Conservation (phyloP, 2,113 vertebrate species). For the Murina feae region DNA sequence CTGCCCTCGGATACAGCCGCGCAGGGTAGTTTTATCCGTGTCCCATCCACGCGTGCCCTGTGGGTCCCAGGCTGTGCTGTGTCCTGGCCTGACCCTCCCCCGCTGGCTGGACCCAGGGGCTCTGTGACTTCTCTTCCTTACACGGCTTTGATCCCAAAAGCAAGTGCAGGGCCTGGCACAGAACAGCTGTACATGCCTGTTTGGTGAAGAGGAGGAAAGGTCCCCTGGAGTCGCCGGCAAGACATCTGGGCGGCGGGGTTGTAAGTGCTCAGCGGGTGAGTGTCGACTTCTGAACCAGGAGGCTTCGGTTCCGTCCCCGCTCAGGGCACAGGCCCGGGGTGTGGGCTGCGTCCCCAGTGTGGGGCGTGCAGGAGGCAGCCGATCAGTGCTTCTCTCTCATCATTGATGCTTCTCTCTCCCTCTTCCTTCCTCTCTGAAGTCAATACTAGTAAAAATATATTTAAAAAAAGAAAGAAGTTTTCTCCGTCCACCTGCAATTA, state of each 20-base stretch:
- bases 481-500: background rate
- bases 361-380: too few relatives aligned
- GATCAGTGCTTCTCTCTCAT: too few relatives aligned
- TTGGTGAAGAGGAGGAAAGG: background rate
- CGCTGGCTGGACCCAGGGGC: background rate
- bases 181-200: background rate
- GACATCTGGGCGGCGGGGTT: background rate
- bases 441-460: too few relatives aligned
- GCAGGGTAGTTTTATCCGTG: background rate
- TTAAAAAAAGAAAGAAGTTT: background rate
- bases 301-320: too few relatives aligned
- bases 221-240: fast-evolving
- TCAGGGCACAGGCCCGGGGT: too few relatives aligned
- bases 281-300: too few relatives aligned
- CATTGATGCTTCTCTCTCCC: too few relatives aligned
- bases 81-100: background rate
- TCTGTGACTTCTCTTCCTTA: background rate
- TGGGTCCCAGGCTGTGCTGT: background rate
- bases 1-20: fast-evolving
- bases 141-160: background rate
- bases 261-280: too few relatives aligned
- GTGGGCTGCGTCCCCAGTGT: too few relatives aligned
- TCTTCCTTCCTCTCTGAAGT: too few relatives aligned
- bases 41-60: background rate
- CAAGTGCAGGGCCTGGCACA: background rate